Evolutionary conservation across 1,140 invertebrate species (phyloP).

Genomic region (Nylanderia fulva): DNA sequence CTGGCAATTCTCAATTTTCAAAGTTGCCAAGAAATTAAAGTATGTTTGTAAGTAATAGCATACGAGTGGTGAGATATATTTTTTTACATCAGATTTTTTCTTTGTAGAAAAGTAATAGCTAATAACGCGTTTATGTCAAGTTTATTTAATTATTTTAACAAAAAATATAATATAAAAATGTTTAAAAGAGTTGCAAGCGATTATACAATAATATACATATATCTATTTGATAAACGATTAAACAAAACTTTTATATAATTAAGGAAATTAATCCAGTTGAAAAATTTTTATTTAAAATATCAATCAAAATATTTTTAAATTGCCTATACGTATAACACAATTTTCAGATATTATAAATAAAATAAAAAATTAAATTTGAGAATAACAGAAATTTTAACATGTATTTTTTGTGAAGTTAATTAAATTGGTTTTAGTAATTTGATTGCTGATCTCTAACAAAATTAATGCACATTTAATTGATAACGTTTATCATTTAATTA

Average conservation of each 20-base stretch:
- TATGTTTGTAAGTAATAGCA: background rate
- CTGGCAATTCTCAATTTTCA: slow-evolving; percentile 42
- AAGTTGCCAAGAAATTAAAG: slow-evolving; percentile 42
- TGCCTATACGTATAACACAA: background rate
- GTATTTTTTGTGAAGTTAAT: background rate
- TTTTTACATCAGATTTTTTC: no score
- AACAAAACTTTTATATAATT: no score
- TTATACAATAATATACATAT: slow-evolving; percentile 20
- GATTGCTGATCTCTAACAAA: background rate
- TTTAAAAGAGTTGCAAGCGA: background rate
- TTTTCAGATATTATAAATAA: background rate
- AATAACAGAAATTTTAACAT: background rate
- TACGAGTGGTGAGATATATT: background rate
- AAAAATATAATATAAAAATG: background rate
- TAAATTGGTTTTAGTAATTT: background rate
- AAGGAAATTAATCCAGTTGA: background rate
- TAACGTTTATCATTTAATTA: background rate
- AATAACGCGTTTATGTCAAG: background rate
- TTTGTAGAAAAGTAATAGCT: background rate
- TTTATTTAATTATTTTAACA: background rate
- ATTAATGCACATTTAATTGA: background rate
- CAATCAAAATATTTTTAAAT: background rate
- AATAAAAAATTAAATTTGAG: background rate
- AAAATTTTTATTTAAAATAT: background rate
- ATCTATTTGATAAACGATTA: background rate